Evolutionary conservation across 1,140 invertebrate genomes (phyloP).

Genomic region (Drosophila tsacasi): DNA sequence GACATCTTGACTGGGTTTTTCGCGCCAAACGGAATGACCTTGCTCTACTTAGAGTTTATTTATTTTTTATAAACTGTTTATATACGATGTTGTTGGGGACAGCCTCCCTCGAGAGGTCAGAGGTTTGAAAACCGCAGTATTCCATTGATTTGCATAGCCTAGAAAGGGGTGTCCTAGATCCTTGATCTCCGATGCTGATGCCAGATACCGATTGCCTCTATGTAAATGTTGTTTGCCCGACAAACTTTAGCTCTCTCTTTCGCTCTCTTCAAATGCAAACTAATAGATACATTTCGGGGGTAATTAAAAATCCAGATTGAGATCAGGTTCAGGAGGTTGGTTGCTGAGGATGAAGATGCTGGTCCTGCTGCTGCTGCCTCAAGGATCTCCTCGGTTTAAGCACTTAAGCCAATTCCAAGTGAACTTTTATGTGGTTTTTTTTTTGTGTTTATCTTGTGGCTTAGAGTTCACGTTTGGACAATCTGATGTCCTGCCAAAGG

Average conservation of each 20-base stretch:
- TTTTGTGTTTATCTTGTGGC: conserved; percentile 52
- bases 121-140: conserved; percentile 49
- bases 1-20: conserved; percentile 29
- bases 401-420: conserved; percentile 67
- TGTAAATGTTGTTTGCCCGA: conserved; percentile 78
- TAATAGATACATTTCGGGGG: conserved; percentile 72
- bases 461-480: conserved; percentile 17
- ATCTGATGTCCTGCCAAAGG: background rate
- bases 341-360: conserved; percentile 29
- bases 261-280: conserved; percentile 51
- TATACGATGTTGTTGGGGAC: conserved; percentile 16
- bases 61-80: conserved; percentile 4
- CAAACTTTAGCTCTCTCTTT: conserved; percentile 61
- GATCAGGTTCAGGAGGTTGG: conserved; percentile 34
- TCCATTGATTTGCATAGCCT: conserved; percentile 50
- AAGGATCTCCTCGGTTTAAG: conserved; percentile 22
- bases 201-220: conserved; percentile 46
- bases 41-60: conserved; percentile 11
- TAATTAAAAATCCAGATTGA: conserved; percentile 64
- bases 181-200: conserved; percentile 13
- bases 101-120: conserved; percentile 8
- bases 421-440: conserved; percentile 15
- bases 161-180: conserved; percentile 51
- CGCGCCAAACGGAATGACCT: conserved; percentile 37
- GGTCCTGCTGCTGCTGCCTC: conserved; percentile 1